Evolutionary conservation across 2,888 invertebrate genomes (phyloP).

Genomic region (Eurytoma adleriae): DNA sequence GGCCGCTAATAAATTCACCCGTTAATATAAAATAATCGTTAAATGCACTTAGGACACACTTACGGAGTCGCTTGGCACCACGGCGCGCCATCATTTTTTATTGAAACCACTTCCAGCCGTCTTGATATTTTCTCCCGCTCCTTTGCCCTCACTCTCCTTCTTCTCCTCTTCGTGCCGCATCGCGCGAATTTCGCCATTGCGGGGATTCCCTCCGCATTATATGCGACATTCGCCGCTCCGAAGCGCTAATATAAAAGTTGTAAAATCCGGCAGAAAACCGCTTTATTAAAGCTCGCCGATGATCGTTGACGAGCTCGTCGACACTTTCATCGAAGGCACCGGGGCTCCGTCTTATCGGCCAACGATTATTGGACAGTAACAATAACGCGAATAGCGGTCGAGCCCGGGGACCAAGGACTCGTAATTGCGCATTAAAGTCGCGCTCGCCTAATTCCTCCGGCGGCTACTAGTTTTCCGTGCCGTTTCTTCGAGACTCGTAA

Average conservation of each 20-base stretch:
- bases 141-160: conserved; percentile 2
- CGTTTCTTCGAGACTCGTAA: conserved; percentile 17
- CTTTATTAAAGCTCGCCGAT: conserved; percentile 29
- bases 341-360: conserved; percentile 35
- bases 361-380: conserved; percentile 46
- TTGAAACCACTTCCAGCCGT: conserved; percentile 65
- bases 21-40: conserved; percentile 74
- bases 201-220: conserved; percentile 30
- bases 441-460: conserved; percentile 12
- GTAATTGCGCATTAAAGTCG: conserved; percentile 17
- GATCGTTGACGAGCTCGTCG: conserved; percentile 52
- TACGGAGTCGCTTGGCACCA: conserved; percentile 67
- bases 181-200: not conserved
- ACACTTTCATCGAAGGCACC: conserved; percentile 23
- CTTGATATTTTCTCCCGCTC: conserved; percentile 49
- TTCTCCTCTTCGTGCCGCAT: conserved; percentile 10
- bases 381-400: conserved; percentile 27
- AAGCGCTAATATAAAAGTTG: conserved; percentile 51
- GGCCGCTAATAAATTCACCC: conserved; percentile 71
- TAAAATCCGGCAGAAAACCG: conserved; percentile 35
- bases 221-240: conserved; percentile 23
- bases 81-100: conserved; percentile 66
- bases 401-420: not conserved
- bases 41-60: conserved; percentile 73
- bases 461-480: conserved; percentile 32